Evolutionary conservation across 2,797 vertebrate species (phyloP), one percentile per base, ranked within the genome.

Genomic region (Myotis vivesi): DNA sequence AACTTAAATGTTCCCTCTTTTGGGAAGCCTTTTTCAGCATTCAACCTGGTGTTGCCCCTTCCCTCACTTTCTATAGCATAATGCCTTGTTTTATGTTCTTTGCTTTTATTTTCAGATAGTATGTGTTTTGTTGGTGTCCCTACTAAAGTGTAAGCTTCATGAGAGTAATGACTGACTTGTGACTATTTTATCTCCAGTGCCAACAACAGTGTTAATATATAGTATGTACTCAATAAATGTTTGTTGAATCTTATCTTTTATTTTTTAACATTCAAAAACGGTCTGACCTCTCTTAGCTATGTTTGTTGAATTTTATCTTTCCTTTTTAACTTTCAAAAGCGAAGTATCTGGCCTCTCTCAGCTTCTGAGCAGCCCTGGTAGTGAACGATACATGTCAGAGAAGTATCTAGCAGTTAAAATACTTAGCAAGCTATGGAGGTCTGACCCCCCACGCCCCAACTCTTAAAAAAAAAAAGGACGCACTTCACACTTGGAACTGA

Each of bases 141-240:
- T 25, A 81, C 28, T 41, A 53, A 55, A 62, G 33, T 82, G n/a
- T 68, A n/a, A 66, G 17, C 7, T 73, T 33, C 19, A 16, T 22
- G 46, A 44, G 30, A 85, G 22, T 64, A 62, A 25, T 59, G 62
- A 64, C 55, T 64, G 13, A 84, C 57, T 25, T 69, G 85, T 79
- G 30, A 89, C 36, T 89, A 5, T 80, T 80, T 46, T 46, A 51
- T 82, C 73, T 93, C 72, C 20, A 75, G 53, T 53, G 57, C 30
- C 38, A 72, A 73, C 11, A 68, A 13, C 36, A 80, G 55, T 92
- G 30, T 88, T 86, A 75, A 49, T 62, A 33, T 86, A 51, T 44
- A 55, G 22, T n/a, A 66, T 55, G 30, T 76, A 84, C 28, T 83
- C 57, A 93, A 92, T 94, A 96, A 96, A 90, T 49, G 17, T 73